A percentile compares a stretch with the other conserved stretches of the same genome.
These are phyloP conservation scores for Zaprionus lineosus DNA, from an alignment of 2,888 invertebrate genomes.

Conservation along the genomic window DNA sequence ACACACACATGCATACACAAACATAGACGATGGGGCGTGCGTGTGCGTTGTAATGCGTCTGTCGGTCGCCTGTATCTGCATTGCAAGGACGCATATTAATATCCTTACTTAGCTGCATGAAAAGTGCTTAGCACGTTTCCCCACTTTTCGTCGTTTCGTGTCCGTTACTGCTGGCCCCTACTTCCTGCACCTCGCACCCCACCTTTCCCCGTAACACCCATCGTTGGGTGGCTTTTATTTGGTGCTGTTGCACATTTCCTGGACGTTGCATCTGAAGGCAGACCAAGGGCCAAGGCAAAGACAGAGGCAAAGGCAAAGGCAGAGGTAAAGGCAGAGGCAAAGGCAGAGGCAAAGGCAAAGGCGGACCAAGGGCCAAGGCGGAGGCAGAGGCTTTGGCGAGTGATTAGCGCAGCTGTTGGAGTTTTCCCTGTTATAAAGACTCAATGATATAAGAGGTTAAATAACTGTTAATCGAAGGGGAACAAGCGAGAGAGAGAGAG, in stretches of 20 bases:
- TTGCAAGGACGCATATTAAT: constrained; percentile 76
- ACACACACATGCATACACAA: too few species aligned
- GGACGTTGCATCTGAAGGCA: too few species aligned
- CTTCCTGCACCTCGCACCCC: too few species aligned
- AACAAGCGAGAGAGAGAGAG: background rate
- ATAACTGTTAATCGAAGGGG: background rate
- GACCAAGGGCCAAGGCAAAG: too few species aligned
- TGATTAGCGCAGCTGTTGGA: constrained; percentile 38
- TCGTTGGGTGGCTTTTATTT: too few species aligned
- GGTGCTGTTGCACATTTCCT: too few species aligned
- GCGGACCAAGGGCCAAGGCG: background rate
- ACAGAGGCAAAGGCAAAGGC: too few species aligned
- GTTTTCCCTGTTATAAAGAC: constrained; percentile 6
- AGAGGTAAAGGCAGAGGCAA: too few species aligned
- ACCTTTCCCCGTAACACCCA: too few species aligned
- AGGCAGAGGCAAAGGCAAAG: too few species aligned
- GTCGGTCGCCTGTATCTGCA: constrained; percentile 48
- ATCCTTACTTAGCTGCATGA: constrained; percentile 75
- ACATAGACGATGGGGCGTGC: too few species aligned
- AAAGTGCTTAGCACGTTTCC: constrained; percentile 69
- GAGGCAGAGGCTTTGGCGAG: constrained; percentile 32
- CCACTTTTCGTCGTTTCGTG: constrained; percentile 32
- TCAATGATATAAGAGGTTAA: constrained; percentile 17
- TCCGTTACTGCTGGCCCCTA: too few species aligned
- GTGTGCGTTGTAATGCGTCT: constrained; percentile 51